phyloP scores from a whole-genome alignment of 2,797 vertebrate genomes.

The Bradypodion ventrale region DNA sequence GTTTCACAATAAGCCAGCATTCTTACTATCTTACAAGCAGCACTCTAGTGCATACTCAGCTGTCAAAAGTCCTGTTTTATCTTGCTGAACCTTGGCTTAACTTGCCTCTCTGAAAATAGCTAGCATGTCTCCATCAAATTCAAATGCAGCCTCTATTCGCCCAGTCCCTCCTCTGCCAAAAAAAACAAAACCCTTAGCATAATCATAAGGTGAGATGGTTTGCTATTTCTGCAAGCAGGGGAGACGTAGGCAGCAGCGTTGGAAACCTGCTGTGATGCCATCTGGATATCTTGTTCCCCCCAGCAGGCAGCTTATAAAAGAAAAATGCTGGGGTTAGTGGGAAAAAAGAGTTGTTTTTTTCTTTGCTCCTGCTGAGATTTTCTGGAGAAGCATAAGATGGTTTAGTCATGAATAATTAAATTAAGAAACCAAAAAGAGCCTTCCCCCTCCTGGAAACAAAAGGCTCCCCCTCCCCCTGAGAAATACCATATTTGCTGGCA shows the following conservation, averaged over 20 bases:
- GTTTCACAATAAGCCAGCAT: too few relatives aligned
- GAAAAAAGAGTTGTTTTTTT: neutral
- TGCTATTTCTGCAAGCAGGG: neutral
- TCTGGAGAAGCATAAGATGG: neutral
- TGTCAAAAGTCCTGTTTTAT: too few relatives aligned
- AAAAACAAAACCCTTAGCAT: too few relatives aligned
- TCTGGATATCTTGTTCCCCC: slow-evolving; percentile 19
- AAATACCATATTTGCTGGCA: too few relatives aligned
- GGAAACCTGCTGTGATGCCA: slow-evolving; percentile 9
- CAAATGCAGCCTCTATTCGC: neutral
- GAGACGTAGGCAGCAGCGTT: slow-evolving; percentile 13
- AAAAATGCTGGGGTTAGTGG: neutral
- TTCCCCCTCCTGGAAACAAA: neutral
- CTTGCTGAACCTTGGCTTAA: neutral
- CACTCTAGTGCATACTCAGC: too few relatives aligned
- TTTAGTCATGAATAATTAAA: neutral
- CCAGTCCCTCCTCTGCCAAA: neutral
- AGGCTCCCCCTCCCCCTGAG: neutral
- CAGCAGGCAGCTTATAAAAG: neutral
- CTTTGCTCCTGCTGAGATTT: neutral
- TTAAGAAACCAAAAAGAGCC: neutral
- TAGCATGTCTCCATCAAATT: neutral
- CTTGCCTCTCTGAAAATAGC: neutral
- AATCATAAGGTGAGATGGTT: slow-evolving; percentile 16
- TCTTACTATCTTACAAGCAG: too few relatives aligned